Percentiles rank a stretch among this genome's conserved stretches.
These are phyloP conservation scores for Ferrisia virgata DNA, from an alignment of 2,888 invertebrate genomes.

Conservation along the genomic window DNA sequence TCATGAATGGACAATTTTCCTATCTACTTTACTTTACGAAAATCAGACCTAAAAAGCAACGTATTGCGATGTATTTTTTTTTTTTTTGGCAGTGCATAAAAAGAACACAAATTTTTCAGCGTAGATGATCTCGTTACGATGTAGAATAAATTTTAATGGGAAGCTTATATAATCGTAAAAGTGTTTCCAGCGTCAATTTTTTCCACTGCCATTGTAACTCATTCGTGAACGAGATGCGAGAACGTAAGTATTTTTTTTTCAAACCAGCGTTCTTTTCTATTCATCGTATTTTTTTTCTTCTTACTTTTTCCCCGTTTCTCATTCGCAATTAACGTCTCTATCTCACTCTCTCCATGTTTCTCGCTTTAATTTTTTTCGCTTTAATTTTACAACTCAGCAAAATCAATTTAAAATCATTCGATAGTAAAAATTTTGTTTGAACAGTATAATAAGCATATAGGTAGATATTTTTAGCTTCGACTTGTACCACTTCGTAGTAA, in stretches of 20 bases:
- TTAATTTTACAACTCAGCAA: background rate
- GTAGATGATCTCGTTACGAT: background rate
- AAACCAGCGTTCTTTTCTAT: background rate
- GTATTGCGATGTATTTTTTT: too few species aligned
- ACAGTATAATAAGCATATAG: too few species aligned
- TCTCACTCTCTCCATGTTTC: too few species aligned
- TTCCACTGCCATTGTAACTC: background rate
- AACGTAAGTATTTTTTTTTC: background rate
- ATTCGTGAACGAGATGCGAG: background rate
- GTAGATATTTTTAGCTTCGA: background rate
- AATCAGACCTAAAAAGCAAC: too few species aligned
- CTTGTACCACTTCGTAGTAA: background rate
- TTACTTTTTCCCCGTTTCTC: background rate
- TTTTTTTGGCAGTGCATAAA: background rate
- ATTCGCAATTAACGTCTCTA: background rate
- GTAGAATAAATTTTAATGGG: background rate
- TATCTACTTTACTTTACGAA: background rate
- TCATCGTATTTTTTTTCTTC: background rate
- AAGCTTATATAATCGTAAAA: background rate
- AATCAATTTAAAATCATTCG: background rate
- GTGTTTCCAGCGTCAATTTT: background rate
- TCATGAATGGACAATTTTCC: too few species aligned
- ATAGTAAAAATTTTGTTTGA: background rate
- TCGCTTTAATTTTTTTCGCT: background rate
- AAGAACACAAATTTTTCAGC: background rate